Evolutionary conservation across 2,888 invertebrate genomes (phyloP).

Genomic region (Tethea ocularis): DNA sequence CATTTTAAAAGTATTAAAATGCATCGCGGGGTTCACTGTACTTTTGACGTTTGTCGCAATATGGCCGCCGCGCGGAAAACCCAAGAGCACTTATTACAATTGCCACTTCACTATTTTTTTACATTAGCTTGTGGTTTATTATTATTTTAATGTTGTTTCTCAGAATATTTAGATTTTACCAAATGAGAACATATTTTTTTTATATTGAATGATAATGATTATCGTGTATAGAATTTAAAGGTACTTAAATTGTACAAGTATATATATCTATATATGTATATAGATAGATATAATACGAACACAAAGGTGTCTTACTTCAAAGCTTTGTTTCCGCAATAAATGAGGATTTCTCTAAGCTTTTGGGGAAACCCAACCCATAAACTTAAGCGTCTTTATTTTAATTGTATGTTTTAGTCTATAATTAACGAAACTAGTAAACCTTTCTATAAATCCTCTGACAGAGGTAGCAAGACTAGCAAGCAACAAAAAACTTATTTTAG

Average conservation of each 20-base stretch:
- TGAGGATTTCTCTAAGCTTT: background rate
- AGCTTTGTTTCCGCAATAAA: background rate
- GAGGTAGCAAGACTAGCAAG: too few relatives aligned
- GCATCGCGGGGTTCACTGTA: slow-evolving; percentile 36
- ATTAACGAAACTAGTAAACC: background rate
- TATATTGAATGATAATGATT: too few relatives aligned
- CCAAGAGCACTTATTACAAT: slow-evolving; percentile 69
- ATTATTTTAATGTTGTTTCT: background rate
- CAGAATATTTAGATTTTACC: background rate
- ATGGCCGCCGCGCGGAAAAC: slow-evolving; percentile 64
- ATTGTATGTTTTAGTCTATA: background rate
- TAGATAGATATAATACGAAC: too few relatives aligned
- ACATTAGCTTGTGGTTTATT: slow-evolving; percentile 36
- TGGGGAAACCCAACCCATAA: background rate
- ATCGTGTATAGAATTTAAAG: background rate
- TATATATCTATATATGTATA: too few relatives aligned
- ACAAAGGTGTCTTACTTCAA: background rate
- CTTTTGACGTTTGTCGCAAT: slow-evolving; percentile 59
- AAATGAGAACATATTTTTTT: background rate
- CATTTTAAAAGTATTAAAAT: slow-evolving; percentile 18
- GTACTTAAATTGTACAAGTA: too few relatives aligned
- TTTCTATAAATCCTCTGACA: background rate
- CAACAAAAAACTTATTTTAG: too few relatives aligned
- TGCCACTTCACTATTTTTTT: slow-evolving; percentile 59
- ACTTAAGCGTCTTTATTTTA: background rate